Conservation (phyloP, 2,888 invertebrate species). For the Therioaphis trifolii region DNA sequence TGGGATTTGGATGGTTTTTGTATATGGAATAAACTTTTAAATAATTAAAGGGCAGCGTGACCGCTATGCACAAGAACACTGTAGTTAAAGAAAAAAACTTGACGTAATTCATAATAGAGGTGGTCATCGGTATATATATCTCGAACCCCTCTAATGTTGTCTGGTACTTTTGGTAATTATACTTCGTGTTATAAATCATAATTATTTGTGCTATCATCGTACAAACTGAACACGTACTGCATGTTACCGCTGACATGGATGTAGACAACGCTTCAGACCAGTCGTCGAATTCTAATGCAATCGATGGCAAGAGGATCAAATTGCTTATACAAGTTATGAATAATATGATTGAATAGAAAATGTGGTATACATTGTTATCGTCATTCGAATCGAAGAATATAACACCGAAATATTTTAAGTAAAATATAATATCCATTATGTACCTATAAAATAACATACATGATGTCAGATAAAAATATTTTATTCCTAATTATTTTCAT, state of each 20-base stretch:
- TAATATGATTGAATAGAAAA: neutral
- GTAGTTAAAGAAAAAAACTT: neutral
- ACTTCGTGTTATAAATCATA: neutral
- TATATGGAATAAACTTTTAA: slow-evolving; percentile 42
- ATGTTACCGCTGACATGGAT: neutral
- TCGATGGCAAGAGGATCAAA: neutral
- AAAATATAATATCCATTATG: too few relatives aligned
- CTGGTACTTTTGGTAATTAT: neutral
- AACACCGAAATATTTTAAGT: too few relatives aligned
- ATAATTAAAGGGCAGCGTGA: slow-evolving; percentile 5
- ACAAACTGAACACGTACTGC: neutral
- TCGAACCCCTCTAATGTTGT: neutral
- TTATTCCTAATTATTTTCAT: too few relatives aligned
- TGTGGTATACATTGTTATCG: neutral
- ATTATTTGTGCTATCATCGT: neutral
- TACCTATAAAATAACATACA: too few relatives aligned
- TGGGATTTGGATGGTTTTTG: slow-evolving; percentile 9
- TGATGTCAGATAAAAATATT: too few relatives aligned
- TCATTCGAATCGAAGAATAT: neutral
- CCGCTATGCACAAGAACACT: neutral
- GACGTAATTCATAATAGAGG: too few relatives aligned
- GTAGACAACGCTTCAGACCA: neutral
- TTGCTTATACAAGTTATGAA: neutral
- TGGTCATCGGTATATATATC: neutral
- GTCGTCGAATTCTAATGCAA: neutral